These are phyloP conservation scores for Rhynchophorus ferrugineus DNA, from an alignment of 1,140 invertebrate genomes.

Conservation along the genomic window DNA sequence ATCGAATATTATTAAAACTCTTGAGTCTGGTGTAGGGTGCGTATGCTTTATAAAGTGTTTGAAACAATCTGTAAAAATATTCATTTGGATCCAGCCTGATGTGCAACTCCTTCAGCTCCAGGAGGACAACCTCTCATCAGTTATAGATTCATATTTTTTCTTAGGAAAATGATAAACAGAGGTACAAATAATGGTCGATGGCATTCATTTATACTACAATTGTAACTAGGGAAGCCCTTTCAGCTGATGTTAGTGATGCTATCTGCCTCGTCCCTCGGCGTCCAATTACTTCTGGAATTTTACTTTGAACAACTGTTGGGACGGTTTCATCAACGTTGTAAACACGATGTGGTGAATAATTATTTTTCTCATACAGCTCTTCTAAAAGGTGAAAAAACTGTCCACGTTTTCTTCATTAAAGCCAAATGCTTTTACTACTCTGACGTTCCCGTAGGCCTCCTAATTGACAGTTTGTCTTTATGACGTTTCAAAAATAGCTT, in stretches of 20 bases:
- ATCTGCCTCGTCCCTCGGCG: conserved; percentile 13
- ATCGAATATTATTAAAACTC: too few species aligned
- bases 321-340: conserved; percentile 17
- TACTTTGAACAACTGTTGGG: conserved; percentile 12
- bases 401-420: conserved; percentile 34
- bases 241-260: conserved; percentile 41
- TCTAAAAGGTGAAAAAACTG: conserved; percentile 35
- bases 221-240: conserved; percentile 44
- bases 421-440: conserved; percentile 27
- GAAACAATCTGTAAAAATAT: too few species aligned
- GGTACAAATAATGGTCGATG: conserved; percentile 7
- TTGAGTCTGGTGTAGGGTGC: too few species aligned
- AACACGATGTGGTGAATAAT: conserved; percentile 7
- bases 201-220: conserved; percentile 38
- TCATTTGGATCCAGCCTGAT: too few species aligned
- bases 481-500: too few species aligned
- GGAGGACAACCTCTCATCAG: conserved; percentile 21
- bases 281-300: conserved; percentile 8
- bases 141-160: conserved; percentile 15
- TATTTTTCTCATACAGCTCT: conserved; percentile 11
- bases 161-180: conserved; percentile 17
- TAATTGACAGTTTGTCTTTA: background rate
- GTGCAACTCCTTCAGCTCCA: too few species aligned
- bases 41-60: too few species aligned
- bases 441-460: conserved; percentile 4